Conservation (phyloP, 2,113 vertebrate genomes). For the Hiodon tergisus region DNA sequence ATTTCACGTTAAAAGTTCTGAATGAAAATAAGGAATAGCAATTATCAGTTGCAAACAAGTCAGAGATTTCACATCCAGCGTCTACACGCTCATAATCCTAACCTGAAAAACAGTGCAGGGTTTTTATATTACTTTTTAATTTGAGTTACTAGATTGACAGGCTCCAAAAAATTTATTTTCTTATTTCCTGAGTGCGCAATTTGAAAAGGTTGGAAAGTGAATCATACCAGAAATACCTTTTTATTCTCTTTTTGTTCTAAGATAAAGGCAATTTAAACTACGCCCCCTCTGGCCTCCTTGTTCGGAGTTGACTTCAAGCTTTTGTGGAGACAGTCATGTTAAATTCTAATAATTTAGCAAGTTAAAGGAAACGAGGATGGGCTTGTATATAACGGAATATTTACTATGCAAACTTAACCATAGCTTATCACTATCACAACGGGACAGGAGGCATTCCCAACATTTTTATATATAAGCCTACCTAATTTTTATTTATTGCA, state of each 20-base stretch:
- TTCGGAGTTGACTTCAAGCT: conserved; percentile 14
- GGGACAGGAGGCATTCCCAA: too few species aligned
- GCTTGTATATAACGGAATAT: conserved; percentile 16
- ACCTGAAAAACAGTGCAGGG: not conserved
- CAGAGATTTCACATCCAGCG: conserved; percentile 34
- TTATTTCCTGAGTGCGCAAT: not conserved
- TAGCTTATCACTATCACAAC: too few species aligned
- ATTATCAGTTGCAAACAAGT: conserved; percentile 38
- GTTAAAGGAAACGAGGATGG: conserved; percentile 22
- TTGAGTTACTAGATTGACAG: not conserved
- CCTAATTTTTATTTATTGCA: not conserved
- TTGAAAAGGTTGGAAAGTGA: not conserved
- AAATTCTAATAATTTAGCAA: conserved; percentile 20
- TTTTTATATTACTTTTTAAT: too few species aligned
- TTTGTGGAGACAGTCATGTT: conserved; percentile 12
- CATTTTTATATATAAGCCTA: not conserved
- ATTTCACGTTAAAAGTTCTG: conserved; percentile 21
- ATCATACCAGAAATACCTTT: not conserved
- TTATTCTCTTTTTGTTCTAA: conserved; percentile 2
- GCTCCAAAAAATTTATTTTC: conserved; percentile 24
- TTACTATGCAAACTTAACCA: too few species aligned
- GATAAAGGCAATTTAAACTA: not conserved
- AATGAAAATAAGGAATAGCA: conserved; percentile 28
- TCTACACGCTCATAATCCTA: conserved; percentile 21
- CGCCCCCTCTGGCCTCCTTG: conserved; percentile 2